A percentile compares a stretch with the other conserved stretches of the same genome.
phyloP scores from a whole-genome alignment of 1,140 invertebrate genomes.

The Laodelphax striatellus region DNA sequence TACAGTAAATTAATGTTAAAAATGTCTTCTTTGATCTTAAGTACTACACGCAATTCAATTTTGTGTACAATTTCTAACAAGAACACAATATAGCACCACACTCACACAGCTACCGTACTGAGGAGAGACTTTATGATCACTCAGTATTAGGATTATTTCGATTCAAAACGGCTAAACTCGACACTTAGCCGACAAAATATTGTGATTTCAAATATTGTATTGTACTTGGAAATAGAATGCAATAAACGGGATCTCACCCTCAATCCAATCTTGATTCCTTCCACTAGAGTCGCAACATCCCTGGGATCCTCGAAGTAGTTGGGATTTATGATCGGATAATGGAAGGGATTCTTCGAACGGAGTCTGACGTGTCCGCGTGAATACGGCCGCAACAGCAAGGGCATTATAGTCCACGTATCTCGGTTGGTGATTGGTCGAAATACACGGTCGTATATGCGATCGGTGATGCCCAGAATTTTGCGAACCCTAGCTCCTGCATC shows the following conservation, averaged over 20 bases:
- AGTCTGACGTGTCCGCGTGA: slow-evolving; percentile 62
- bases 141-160: no score
- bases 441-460: slow-evolving; percentile 64
- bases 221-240: neutral
- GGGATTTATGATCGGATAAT: slow-evolving; percentile 75
- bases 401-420: slow-evolving; percentile 76
- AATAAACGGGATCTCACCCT: slow-evolving; percentile 24
- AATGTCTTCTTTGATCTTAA: no score
- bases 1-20: no score
- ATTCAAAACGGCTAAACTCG: no score
- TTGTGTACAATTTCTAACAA: no score
- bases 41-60: no score
- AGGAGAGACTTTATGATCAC: no score
- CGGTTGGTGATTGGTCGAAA: slow-evolving; percentile 60
- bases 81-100: no score
- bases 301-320: slow-evolving; percentile 72
- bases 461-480: slow-evolving; percentile 71
- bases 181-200: slow-evolving; percentile 30
- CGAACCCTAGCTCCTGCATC: slow-evolving; percentile 60
- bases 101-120: no score
- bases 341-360: slow-evolving; percentile 64
- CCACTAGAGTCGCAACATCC: slow-evolving; percentile 64
- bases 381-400: slow-evolving; percentile 62
- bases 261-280: slow-evolving; percentile 47
- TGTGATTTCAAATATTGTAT: no score